These are phyloP conservation scores for Morbakka virulenta DNA, from an alignment of 30 jellyfish, hydroid and myxozoan species.

Conservation along the genomic window DNA sequence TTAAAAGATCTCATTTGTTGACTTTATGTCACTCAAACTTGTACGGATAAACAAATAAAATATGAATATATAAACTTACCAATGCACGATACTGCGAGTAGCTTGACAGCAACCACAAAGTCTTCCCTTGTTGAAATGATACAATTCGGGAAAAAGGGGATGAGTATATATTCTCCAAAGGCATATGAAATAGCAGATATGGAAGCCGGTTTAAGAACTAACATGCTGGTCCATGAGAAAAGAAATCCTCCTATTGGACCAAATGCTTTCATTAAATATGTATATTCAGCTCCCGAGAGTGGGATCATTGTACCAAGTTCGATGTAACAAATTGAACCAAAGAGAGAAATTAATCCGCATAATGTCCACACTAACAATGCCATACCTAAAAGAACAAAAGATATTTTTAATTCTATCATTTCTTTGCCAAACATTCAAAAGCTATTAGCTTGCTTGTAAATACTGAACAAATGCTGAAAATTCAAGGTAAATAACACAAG, in stretches of 20 bases:
- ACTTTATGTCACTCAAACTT: too few relatives aligned
- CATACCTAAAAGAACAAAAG: too few relatives aligned
- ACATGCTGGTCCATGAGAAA: constrained; percentile 42
- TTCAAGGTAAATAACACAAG: too few relatives aligned
- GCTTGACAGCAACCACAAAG: constrained; percentile 16
- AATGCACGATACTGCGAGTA: constrained; percentile 56
- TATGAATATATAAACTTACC: constrained; percentile 46
- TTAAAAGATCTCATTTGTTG: too few relatives aligned
- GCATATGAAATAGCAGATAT: constrained; percentile 63
- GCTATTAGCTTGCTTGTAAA: too few relatives aligned
- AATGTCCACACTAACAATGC: constrained; percentile 85
- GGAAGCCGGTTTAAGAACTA: constrained; percentile 60
- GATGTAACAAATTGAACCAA: constrained; percentile 68
- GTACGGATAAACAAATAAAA: too few relatives aligned
- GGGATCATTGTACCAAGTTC: constrained; percentile 85
- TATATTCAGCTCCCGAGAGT: constrained; percentile 73
- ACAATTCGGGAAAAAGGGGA: constrained; percentile 50
- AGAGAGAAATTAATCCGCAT: constrained; percentile 67
- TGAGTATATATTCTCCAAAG: constrained; percentile 73
- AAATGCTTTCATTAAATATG: constrained; percentile 54
- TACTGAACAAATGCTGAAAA: too few relatives aligned
- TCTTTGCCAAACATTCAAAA: too few relatives aligned
- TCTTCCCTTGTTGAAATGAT: constrained; percentile 43
- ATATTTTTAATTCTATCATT: too few relatives aligned
- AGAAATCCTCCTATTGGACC: constrained; percentile 77